Base-by-base conservation (phyloP, 2,113 vertebrate genomes). In the Engystomops pustulosus region DNA sequence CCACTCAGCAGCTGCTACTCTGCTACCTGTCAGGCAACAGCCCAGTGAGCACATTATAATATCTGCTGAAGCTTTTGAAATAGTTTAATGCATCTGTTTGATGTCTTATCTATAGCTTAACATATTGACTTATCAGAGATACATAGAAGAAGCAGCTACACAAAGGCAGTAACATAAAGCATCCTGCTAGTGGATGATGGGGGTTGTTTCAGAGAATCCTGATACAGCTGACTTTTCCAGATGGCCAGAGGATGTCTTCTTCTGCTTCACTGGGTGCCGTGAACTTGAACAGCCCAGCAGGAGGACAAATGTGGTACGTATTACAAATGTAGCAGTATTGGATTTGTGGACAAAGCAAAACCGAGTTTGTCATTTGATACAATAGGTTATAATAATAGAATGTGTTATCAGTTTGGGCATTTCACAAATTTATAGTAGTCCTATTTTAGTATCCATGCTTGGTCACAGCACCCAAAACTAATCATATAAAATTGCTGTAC, bases 21-120 rank as follows among this genome's bases (percentile, higher is more conserved):
- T 84, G 86, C 38, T 51, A 65, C 20, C 60, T 87, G 72, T 83
- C 82, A 89, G 78, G 62, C 47, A 58, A 1, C 30, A 70, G 82
- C 65, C 27, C 17, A 86, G 45, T 51, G 49, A 88, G 30, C n/a
- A 10, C 69, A 20, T 84, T 87, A 70, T 23, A 71, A 79, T 10
- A 53, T 75, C 75, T 87, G 60, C 58, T 86, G 25, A 82, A 75
- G 36, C 17, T 86, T 60, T 83, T 5, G 51, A 85, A 85, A 79
- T 4, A 0, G 1, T 44, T 84, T 15, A 18, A 83, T 38, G 44
- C 0, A 68, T 32, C 0, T 36, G 2, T 83, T 82, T 78, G 2
- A 68, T 86, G 81, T 1, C 41, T 79, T 79, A 65, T 30, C 58
- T 60, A 79, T 23, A 36, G 23, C 62, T 36, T 6, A 34, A 36